Percentiles rank a stretch among this genome's conserved stretches.
phyloP scores from a whole-genome alignment of 2,888 invertebrate species.

The Parnassius apollo region DNA sequence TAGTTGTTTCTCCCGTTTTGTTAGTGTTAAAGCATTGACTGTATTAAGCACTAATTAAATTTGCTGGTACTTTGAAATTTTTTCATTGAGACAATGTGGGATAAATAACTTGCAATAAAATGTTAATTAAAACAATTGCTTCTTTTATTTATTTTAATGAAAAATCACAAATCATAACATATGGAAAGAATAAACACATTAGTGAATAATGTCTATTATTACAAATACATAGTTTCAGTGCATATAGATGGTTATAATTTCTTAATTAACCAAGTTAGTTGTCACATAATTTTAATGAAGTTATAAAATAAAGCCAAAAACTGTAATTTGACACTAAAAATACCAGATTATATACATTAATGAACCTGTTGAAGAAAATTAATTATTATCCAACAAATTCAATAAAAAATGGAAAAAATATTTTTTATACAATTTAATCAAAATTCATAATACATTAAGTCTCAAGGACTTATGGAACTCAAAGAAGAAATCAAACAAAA shows the following conservation, averaged over 20 bases:
- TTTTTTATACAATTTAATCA: no score
- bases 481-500: no score
- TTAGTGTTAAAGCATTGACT: not conserved
- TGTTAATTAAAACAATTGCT: slow-evolving; percentile 14
- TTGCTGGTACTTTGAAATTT: not conserved
- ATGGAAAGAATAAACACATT: slow-evolving; percentile 4
- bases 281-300: not conserved
- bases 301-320: not conserved
- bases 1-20: no score
- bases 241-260: not conserved
- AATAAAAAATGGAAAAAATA: not conserved
- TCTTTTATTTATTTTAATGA: slow-evolving; percentile 21
- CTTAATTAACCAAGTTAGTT: not conserved
- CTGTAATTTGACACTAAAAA: not conserved
- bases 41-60: not conserved
- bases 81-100: not conserved
- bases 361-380: slow-evolving; percentile 32
- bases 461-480: no score
- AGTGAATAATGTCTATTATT: slow-evolving; percentile 14
- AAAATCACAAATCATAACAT: slow-evolving; percentile 20
- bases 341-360: slow-evolving; percentile 28
- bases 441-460: no score
- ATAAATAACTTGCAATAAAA: slow-evolving; percentile 17
- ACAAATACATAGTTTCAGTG: slow-evolving; percentile 11
- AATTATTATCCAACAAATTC: slow-evolving; percentile 31